Conservation (phyloP, 2,797 vertebrate species). For the Cuculus canorus region DNA sequence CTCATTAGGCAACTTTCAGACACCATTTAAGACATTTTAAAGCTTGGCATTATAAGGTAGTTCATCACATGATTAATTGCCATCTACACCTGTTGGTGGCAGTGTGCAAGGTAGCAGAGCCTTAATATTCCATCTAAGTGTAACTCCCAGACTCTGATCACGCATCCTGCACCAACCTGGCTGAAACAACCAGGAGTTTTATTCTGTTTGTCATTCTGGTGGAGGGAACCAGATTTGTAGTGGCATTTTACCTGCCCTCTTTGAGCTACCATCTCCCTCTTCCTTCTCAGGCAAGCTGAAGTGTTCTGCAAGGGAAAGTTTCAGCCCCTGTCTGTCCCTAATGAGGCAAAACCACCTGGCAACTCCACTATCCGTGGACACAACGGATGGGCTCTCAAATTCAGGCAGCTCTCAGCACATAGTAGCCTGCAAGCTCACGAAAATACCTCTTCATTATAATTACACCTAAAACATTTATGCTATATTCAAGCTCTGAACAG, state of each 20-base stretch:
- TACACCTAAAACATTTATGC: neutral
- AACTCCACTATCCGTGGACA: accelerated
- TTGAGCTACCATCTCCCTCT: neutral
- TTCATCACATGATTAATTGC: neutral
- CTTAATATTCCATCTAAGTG: neutral
- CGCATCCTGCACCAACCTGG: accelerated
- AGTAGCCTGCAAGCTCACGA: neutral
- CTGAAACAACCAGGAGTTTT: neutral
- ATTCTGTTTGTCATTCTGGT: neutral
- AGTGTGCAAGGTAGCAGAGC: neutral
- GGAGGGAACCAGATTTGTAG: neutral
- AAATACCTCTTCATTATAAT: neutral
- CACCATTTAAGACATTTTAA: neutral
- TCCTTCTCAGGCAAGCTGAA: neutral
- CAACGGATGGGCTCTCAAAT: accelerated
- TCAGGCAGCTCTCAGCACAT: neutral
- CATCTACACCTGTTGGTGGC: accelerated
- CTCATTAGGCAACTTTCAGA: neutral
- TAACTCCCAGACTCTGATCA: neutral
- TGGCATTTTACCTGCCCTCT: neutral
- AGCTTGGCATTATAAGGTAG: neutral
- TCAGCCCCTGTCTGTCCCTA: neutral
- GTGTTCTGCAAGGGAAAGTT: neutral
- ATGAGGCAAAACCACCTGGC: neutral
- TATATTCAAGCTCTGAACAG: neutral